Percentiles rank a stretch among this genome's conserved stretches.
Evolutionary conservation across 2,113 vertebrate species (phyloP).

Genomic region (Helogale parvula): DNA sequence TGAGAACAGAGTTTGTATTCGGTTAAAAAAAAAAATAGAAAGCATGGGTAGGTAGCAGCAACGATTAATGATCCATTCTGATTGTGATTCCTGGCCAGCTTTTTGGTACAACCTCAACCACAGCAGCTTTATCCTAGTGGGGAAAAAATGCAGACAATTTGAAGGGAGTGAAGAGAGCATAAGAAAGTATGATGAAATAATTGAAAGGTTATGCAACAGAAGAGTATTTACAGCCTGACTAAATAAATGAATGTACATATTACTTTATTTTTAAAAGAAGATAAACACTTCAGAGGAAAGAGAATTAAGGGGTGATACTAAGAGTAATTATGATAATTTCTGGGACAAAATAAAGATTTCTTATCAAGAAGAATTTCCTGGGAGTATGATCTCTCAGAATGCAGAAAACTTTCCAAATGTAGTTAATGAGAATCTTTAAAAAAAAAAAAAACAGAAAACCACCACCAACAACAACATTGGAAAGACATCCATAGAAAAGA

Average conservation of each 20-base stretch:
- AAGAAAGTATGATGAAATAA: slow-evolving; percentile 33
- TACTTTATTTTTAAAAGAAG: slow-evolving; percentile 25
- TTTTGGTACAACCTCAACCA: not conserved
- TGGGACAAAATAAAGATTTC: slow-evolving; percentile 41
- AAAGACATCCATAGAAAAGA: not conserved
- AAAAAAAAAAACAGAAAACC: not conserved
- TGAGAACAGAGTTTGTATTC: not conserved
- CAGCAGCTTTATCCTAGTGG: not conserved
- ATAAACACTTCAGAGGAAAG: not conserved
- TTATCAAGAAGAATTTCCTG: slow-evolving; percentile 60
- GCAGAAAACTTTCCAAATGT: slow-evolving; percentile 35
- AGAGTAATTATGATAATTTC: slow-evolving; percentile 33
- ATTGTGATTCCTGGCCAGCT: not conserved
- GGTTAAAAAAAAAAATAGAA: not conserved
- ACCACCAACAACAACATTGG: not conserved
- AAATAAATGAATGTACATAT: slow-evolving; percentile 23
- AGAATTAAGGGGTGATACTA: slow-evolving; percentile 2
- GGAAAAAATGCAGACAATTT: slow-evolving; percentile 16
- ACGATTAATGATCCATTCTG: not conserved
- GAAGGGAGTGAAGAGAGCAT: slow-evolving; percentile 35
- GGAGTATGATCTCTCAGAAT: slow-evolving; percentile 33
- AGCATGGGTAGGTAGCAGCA: not conserved
- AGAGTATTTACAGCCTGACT: slow-evolving; percentile 33
- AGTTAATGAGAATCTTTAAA: not conserved
- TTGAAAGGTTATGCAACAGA: slow-evolving; percentile 38